Base-by-base conservation (phyloP, 2,113 vertebrate genomes). In the Aix galericulata region DNA sequence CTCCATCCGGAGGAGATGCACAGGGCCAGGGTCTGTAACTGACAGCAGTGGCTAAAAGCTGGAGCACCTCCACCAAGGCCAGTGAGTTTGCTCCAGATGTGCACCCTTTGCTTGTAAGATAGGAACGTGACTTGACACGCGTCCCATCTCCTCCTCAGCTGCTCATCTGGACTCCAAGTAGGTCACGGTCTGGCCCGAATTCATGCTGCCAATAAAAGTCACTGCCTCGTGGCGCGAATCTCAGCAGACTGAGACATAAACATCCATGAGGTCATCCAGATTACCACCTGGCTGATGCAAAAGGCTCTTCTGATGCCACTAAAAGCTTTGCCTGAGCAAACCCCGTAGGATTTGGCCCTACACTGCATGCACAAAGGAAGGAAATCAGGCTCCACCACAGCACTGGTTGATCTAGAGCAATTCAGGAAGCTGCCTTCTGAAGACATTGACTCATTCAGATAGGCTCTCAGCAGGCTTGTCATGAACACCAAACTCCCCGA, bases 1-100 rank as follows among this genome's bases (percentile, higher is more conserved):
- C 31, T 74, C 27, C 4, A 5, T 11, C 60, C 0, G 0, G 42
- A 36, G 73, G 29, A 25, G 18, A 63, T 6, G 3, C 3, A 21
- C 44, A 66, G 59, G 44, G 48, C 44, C 78, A 59, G 69, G 46
- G 50, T 42, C 87, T 4, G 0, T 17, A 56, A 48, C 53, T 23
- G 17, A 27, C 3, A 32, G 38, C 55, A 62, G 44, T 1, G 42
- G 20, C 48, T 67, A 67, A 80, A 80, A 82, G 42, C 82, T 56
- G 38, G 3, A 73, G 20, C 58, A 53, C 16, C 34, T 44, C 75
- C 59, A 44, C 53, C 18, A 10, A 69, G 75, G 75, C 52, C 75
- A 63, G 36, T 1, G 40, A 59, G 40, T 22, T 48, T 90, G 90
- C 32, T 69, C 62, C 75, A 76, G 26, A 69, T 46, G 34, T 27